Conservation (phyloP, 1,140 invertebrate species). For the Sipha flava region DNA sequence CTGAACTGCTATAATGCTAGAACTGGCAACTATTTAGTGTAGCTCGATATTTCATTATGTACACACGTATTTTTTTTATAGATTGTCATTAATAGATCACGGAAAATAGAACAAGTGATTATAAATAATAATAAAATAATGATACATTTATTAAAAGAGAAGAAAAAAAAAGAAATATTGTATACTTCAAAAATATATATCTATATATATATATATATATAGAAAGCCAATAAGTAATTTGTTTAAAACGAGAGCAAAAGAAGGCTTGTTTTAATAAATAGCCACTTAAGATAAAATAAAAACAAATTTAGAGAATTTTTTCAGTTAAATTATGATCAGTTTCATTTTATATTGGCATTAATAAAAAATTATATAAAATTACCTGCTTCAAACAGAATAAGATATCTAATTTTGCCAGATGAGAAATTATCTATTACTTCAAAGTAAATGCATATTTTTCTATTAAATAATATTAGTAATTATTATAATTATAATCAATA, state of each 20-base stretch:
- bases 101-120: background rate
- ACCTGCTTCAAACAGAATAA: no score
- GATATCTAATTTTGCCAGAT: no score
- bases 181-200: no score
- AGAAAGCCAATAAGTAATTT: background rate
- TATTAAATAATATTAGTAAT: no score
- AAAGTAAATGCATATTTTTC: background rate
- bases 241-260: background rate
- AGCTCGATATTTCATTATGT: no score
- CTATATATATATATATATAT: no score
- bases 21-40: no score
- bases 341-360: background rate
- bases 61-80: no score
- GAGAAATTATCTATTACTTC: background rate
- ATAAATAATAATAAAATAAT: background rate
- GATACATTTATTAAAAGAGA: background rate
- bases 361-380: background rate
- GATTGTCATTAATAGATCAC: no score
- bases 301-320: background rate
- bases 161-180: background rate
- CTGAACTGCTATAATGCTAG: no score
- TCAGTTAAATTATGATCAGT: background rate
- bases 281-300: background rate
- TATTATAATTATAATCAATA: no score
- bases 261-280: background rate